Conservation (phyloP, 2,888 invertebrate species). For the Hemithea aestivaria region DNA sequence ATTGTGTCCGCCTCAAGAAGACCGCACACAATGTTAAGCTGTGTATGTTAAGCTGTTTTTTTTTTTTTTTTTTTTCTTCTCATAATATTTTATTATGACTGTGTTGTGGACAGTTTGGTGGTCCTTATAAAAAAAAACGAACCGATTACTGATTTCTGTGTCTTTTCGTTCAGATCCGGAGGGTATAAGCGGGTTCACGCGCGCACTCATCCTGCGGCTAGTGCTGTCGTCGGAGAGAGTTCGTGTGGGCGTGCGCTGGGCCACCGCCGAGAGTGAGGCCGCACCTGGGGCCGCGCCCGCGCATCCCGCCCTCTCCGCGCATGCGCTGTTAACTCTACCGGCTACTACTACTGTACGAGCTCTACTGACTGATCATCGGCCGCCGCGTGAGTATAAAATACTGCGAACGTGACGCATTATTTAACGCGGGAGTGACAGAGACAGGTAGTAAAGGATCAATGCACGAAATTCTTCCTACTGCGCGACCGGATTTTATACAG, state of each 20-base stretch:
- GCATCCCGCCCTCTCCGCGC: conserved; percentile 77
- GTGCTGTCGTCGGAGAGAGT: conserved; percentile 92
- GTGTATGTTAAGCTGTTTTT: no score
- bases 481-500: no score
- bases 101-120: no score
- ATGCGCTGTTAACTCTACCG: conserved; percentile 85
- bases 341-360: conserved; percentile 87
- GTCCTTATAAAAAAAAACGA: no score
- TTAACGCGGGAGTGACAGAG: not conserved
- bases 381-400: conserved; percentile 43
- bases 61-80: no score
- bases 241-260: conserved; percentile 83
- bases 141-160: no score
- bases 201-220: conserved; percentile 90
- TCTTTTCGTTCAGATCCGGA: conserved; percentile 45
- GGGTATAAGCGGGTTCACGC: conserved; percentile 92
- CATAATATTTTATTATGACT: no score
- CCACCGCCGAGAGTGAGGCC: conserved; percentile 74
- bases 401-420: not conserved
- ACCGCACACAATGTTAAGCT: no score
- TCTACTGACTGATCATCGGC: conserved; percentile 81
- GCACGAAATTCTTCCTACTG: no score
- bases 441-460: no score
- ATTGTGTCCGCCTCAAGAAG: no score
- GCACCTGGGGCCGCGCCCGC: conserved; percentile 82